phyloP scores from a whole-genome alignment of 2,113 vertebrate genomes.

The Triplophysa rosa region DNA sequence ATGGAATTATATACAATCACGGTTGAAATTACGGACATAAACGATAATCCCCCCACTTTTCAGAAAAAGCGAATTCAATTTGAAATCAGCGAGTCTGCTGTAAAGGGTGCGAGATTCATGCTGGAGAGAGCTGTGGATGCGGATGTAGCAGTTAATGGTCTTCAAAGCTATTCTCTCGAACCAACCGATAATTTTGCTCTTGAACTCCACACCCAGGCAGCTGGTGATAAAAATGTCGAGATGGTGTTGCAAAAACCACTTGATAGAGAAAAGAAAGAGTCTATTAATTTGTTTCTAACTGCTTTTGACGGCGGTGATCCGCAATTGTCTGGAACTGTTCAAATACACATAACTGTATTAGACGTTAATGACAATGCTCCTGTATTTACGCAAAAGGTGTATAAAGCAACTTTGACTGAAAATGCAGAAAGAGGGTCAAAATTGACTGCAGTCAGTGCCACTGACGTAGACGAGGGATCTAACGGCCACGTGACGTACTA shows the following conservation, averaged over 20 bases:
- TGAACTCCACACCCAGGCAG: conserved; percentile 25
- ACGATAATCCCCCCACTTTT: conserved; percentile 76
- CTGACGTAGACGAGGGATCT: conserved; percentile 75
- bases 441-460: conserved; percentile 69
- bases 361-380: conserved; percentile 69
- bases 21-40: conserved; percentile 74
- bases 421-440: conserved; percentile 60
- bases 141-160: conserved; percentile 70
- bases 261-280: conserved; percentile 60
- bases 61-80: conserved; percentile 63
- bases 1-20: conserved; percentile 73
- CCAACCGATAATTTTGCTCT: conserved; percentile 66
- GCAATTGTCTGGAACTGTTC: conserved; percentile 58
- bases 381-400: conserved; percentile 61
- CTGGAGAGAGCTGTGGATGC: conserved; percentile 72
- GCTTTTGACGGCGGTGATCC: conserved; percentile 64
- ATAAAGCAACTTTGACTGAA: conserved; percentile 68
- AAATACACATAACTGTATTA: conserved; percentile 58
- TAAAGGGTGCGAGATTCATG: conserved; percentile 66
- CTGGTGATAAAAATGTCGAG: conserved; percentile 58
- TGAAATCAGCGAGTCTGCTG: conserved; percentile 71
- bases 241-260: conserved; percentile 62
- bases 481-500: conserved; percentile 74
- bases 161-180: conserved; percentile 72
- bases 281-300: conserved; percentile 57